These are phyloP conservation scores for Gari tellinella DNA, from an alignment of 2,888 invertebrate species.

Conservation along the genomic window DNA sequence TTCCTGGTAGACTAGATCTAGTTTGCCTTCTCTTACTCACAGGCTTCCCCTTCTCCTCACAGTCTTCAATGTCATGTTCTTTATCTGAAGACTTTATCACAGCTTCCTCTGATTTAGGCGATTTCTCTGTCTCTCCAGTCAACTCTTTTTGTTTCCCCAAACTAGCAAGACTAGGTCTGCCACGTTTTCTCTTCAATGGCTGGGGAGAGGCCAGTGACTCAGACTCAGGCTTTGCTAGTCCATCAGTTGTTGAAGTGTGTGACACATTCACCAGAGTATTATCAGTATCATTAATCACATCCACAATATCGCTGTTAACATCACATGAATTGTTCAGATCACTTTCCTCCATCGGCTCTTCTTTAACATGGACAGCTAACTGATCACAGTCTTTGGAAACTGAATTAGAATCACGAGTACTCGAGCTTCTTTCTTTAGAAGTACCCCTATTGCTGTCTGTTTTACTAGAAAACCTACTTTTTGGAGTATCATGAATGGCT, in stretches of 20 bases:
- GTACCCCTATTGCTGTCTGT: too few relatives aligned
- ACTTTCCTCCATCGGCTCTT: too few relatives aligned
- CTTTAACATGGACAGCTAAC: too few relatives aligned
- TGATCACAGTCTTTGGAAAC: too few relatives aligned
- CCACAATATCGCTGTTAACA: too few relatives aligned
- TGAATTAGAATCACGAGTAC: too few relatives aligned
- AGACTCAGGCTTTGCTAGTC: constrained; percentile 17
- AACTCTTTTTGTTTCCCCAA: neutral
- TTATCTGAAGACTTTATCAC: neutral
- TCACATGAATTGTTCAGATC: too few relatives aligned
- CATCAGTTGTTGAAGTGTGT: constrained; percentile 20
- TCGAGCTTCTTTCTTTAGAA: too few relatives aligned
- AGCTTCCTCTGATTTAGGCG: neutral
- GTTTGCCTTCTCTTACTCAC: constrained; percentile 15
- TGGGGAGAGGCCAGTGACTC: constrained; percentile 8
- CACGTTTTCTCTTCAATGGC: constrained; percentile 7
- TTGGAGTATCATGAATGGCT: constrained; percentile 28
- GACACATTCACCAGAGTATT: constrained; percentile 39
- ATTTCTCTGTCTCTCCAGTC: constrained; percentile 5
- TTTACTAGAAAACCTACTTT: constrained; percentile 3
- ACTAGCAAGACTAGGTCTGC: constrained; percentile 25
- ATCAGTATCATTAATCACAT: constrained; percentile 15
- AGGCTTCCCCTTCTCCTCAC: too few relatives aligned
- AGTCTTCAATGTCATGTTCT: neutral
- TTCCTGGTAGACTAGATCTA: constrained; percentile 30